Evolutionary conservation across 1,140 invertebrate species (phyloP).

Genomic region (Hestina assimilis): DNA sequence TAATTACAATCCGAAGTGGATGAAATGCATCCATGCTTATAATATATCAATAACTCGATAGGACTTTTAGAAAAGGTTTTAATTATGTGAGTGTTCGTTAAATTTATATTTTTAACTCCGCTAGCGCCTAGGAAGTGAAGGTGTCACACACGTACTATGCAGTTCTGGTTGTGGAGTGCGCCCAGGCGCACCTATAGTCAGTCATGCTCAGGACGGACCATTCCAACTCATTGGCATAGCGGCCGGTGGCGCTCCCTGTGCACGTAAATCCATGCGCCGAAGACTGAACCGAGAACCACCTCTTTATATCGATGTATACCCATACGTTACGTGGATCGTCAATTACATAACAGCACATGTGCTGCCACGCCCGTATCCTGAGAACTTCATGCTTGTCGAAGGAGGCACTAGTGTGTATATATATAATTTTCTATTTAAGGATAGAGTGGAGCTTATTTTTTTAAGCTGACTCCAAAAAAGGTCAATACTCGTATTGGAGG

Average conservation of each 20-base stretch:
- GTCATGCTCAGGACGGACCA: conserved; percentile 45
- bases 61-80: too few species aligned
- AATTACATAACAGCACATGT: conserved; percentile 54
- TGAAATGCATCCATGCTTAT: too few species aligned
- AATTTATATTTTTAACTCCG: too few species aligned
- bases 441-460: not conserved
- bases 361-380: conserved; percentile 50
- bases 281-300: conserved; percentile 55
- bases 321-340: conserved; percentile 56
- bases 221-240: conserved; percentile 58
- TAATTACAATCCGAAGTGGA: too few species aligned
- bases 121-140: conserved; percentile 54
- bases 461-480: not conserved
- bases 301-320: conserved; percentile 60
- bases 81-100: too few species aligned
- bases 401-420: conserved; percentile 42
- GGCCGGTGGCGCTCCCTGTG: conserved; percentile 47
- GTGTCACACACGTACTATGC: conserved; percentile 57
- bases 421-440: not conserved
- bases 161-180: conserved; percentile 60
- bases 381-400: conserved; percentile 47
- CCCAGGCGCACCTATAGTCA: conserved; percentile 54
- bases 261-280: conserved; percentile 39
- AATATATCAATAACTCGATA: too few species aligned
- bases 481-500: not conserved